phyloP scores from a whole-genome alignment of 1,140 invertebrate genomes.

The Megalopta genalis region DNA sequence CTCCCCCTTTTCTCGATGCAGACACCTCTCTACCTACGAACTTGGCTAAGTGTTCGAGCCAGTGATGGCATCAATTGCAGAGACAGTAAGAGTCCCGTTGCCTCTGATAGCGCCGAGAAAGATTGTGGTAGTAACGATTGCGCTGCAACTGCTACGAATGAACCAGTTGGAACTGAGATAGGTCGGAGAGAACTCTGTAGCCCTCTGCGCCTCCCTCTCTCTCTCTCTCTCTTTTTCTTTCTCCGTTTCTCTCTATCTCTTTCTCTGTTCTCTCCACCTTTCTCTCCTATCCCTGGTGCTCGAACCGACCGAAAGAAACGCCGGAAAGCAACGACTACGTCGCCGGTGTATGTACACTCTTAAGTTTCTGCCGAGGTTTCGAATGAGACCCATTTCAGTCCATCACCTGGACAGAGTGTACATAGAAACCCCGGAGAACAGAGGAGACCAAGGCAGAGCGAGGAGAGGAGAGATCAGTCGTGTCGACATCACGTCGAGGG shows the following conservation, averaged over 20 bases:
- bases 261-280: no score
- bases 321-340: constrained; percentile 30
- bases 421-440: constrained; percentile 31
- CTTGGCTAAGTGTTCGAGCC: constrained; percentile 30
- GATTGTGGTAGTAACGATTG: constrained; percentile 25
- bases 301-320: constrained; percentile 27
- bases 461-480: constrained; percentile 2
- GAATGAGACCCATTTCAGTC: constrained; percentile 69
- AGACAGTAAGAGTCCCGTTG: constrained; percentile 29
- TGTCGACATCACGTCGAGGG: constrained; percentile 38
- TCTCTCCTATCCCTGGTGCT: not conserved
- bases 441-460: not conserved
- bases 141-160: constrained; percentile 12
- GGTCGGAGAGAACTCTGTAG: not conserved
- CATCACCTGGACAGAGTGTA: constrained; percentile 62
- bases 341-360: constrained; percentile 54
- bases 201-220: not conserved
- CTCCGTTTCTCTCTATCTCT: no score
- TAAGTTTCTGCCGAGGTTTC: constrained; percentile 63
- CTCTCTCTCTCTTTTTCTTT: no score
- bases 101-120: constrained; percentile 29
- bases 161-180: constrained; percentile 35
- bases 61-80: constrained; percentile 43
- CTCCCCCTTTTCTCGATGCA: not conserved
- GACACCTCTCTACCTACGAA: constrained; percentile 6